These are phyloP conservation scores for Harpalus rubripes DNA, from an alignment of 2,888 invertebrate species.

Conservation along the genomic window DNA sequence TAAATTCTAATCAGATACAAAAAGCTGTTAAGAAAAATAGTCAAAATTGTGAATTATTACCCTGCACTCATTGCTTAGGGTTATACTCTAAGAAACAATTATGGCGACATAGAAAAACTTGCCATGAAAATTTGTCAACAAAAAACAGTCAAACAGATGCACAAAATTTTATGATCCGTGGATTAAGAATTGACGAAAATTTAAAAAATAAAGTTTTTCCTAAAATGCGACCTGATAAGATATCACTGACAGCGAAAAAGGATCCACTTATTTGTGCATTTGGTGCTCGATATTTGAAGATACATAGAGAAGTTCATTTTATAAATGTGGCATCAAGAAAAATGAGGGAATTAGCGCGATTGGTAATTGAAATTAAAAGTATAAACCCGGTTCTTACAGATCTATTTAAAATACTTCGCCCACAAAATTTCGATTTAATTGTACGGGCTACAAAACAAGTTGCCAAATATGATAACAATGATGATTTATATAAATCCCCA, in stretches of 20 bases:
- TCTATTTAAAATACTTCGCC: constrained; percentile 65
- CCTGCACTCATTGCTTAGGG: constrained; percentile 66
- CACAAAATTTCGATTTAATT: constrained; percentile 53
- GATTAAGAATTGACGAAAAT: constrained; percentile 59
- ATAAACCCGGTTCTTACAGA: constrained; percentile 56
- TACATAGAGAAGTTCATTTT: constrained; percentile 68
- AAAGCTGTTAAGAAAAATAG: background rate
- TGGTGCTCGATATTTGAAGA: constrained; percentile 68
- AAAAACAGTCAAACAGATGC: constrained; percentile 26
- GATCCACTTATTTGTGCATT: constrained; percentile 68
- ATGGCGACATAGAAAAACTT: constrained; percentile 64
- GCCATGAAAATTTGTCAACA: constrained; percentile 23
- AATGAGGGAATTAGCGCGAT: constrained; percentile 68
- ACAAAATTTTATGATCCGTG: constrained; percentile 14
- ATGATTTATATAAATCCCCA: constrained; percentile 43
- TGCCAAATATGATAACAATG: constrained; percentile 39
- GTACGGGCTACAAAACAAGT: constrained; percentile 46
- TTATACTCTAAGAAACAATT: constrained; percentile 67
- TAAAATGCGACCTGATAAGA: constrained; percentile 67
- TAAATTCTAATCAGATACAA: constrained; percentile 49
- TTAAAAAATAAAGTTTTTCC: constrained; percentile 66
- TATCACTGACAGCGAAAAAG: constrained; percentile 68
- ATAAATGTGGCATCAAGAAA: constrained; percentile 68
- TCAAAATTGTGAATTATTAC: constrained; percentile 17
- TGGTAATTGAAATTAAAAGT: constrained; percentile 67